A percentile compares a stretch with the other conserved stretches of the same genome.
Evolutionary conservation across 2,113 vertebrate genomes (phyloP).

Genomic region (Rhinolophus sinicus): DNA sequence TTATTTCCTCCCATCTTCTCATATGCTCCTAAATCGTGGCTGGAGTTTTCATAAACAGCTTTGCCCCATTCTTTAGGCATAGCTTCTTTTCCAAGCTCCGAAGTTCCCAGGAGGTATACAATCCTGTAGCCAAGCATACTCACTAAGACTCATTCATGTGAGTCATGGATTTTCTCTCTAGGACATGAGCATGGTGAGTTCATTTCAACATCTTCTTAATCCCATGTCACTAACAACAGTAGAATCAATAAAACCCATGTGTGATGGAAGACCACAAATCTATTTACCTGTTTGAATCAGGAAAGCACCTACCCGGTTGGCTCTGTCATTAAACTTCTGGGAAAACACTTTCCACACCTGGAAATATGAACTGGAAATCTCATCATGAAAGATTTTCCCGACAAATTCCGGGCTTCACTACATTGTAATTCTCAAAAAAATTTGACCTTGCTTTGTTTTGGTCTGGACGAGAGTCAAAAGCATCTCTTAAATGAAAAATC

Average conservation of each 20-base stretch:
- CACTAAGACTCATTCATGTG: not conserved
- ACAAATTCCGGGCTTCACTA: conserved; percentile 61
- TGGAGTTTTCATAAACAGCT: conserved; percentile 39
- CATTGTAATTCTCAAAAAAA: conserved; percentile 60
- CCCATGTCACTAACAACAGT: conserved; percentile 55
- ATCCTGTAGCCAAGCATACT: conserved; percentile 11
- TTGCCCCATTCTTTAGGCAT: not conserved
- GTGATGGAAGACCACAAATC: conserved; percentile 63
- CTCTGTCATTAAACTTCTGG: conserved; percentile 74
- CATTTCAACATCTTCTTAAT: conserved; percentile 75
- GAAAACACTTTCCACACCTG: conserved; percentile 73
- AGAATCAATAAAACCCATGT: conserved; percentile 52
- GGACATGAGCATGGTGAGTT: conserved; percentile 37
- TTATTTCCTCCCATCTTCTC: conserved; percentile 31
- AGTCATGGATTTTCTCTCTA: conserved; percentile 48
- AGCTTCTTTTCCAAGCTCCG: conserved; percentile 27
- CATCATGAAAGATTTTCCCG: conserved; percentile 68
- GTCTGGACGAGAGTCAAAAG: conserved; percentile 73
- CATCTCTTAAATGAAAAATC: conserved; percentile 68
- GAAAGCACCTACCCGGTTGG: conserved; percentile 54
- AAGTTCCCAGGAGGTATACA: conserved; percentile 18
- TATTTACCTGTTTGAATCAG: conserved; percentile 70
- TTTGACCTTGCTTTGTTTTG: conserved; percentile 62
- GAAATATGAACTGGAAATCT: conserved; percentile 78
- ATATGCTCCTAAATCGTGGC: not conserved